A percentile compares a stretch with the other conserved stretches of the same genome.
phyloP scores from a whole-genome alignment of 1,140 invertebrate genomes.

The Solenopsis invicta region DNA sequence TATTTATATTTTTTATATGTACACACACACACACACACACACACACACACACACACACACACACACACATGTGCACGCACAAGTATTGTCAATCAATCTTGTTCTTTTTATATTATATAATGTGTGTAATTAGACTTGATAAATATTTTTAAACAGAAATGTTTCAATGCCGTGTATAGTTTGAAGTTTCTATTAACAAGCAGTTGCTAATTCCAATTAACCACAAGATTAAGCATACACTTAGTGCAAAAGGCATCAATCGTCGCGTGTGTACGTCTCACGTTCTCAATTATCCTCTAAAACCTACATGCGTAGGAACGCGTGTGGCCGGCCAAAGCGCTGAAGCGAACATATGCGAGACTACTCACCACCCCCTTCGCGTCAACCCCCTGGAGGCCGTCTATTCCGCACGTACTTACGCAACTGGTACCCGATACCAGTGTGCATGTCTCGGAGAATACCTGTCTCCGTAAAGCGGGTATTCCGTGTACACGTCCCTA shows the following conservation, averaged over 20 bases:
- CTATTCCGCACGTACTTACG: conserved; percentile 69
- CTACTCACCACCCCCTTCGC: conserved; percentile 55
- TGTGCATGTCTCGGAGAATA: conserved; percentile 75
- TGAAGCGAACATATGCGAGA: conserved; percentile 58
- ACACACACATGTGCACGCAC: background rate
- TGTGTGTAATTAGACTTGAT: background rate
- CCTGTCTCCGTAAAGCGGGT: conserved; percentile 72
- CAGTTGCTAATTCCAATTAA: background rate
- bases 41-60: too few relatives aligned
- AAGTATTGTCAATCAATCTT: background rate
- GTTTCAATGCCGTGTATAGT: background rate
- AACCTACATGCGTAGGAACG: conserved; percentile 63
- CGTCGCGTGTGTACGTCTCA: conserved; percentile 1
- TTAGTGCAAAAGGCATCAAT: conserved; percentile 59
- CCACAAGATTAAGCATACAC: background rate
- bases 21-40: too few relatives aligned
- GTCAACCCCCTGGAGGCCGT: background rate
- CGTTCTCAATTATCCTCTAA: conserved; percentile 48
- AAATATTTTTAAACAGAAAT: background rate
- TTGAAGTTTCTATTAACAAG: background rate
- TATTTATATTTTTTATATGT: too few relatives aligned
- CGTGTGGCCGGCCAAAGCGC: conserved; percentile 53
- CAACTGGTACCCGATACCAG: conserved; percentile 70
- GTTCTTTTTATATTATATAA: background rate
- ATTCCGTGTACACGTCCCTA: conserved; percentile 68